A percentile compares a stretch with the other conserved stretches of the same genome.
These are phyloP conservation scores for Drosophila picticornis DNA, from an alignment of 2,888 invertebrate genomes.

Conservation along the genomic window DNA sequence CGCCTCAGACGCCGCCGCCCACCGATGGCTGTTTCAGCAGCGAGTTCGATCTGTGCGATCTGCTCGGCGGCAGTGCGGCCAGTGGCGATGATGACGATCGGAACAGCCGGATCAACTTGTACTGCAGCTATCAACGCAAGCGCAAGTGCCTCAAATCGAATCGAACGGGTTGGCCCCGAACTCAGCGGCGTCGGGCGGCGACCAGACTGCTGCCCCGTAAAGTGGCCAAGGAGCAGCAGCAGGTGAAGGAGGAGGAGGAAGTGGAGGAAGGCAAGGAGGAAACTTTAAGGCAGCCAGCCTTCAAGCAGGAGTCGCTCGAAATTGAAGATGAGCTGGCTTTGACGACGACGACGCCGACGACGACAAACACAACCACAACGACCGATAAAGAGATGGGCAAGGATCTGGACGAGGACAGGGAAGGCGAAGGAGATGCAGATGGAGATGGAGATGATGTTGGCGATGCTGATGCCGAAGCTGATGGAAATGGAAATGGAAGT, in stretches of 20 bases:
- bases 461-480: slow-evolving; percentile 17
- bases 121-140: slow-evolving; percentile 79
- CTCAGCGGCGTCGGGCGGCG: slow-evolving; percentile 62
- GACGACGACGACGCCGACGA: slow-evolving; percentile 55
- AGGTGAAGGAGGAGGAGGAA: not conserved
- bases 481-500: slow-evolving; percentile 36
- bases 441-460: slow-evolving; percentile 30
- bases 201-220: slow-evolving; percentile 63
- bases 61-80: slow-evolving; percentile 66
- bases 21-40: slow-evolving; percentile 82
- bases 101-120: slow-evolving; percentile 63
- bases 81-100: slow-evolving; percentile 65
- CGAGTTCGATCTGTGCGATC: slow-evolving; percentile 82
- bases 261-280: slow-evolving; percentile 5
- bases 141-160: slow-evolving; percentile 88
- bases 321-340: slow-evolving; percentile 55
- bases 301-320: slow-evolving; percentile 55
- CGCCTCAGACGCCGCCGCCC: slow-evolving; percentile 73
- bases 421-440: slow-evolving; percentile 40
- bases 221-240: slow-evolving; percentile 26
- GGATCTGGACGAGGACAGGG: slow-evolving; percentile 25
- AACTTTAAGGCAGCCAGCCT: slow-evolving; percentile 3
- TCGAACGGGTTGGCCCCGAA: slow-evolving; percentile 93
- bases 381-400: slow-evolving; percentile 42
- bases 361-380: slow-evolving; percentile 57